phyloP scores from a whole-genome alignment of 2,797 vertebrate species.

The Danio tinwini region DNA sequence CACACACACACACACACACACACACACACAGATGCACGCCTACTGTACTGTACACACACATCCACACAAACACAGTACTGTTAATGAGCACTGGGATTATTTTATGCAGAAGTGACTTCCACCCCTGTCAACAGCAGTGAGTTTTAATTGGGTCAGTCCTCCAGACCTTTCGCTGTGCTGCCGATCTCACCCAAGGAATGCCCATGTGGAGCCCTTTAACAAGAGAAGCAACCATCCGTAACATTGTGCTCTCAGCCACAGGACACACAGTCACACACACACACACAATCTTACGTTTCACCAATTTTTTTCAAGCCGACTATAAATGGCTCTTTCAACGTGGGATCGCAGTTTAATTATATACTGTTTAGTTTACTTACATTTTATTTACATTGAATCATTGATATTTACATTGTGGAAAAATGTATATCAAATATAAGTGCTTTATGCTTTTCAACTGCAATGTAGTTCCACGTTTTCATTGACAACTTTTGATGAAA shows the following conservation, averaged over 20 bases:
- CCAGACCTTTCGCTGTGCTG: conserved; percentile 36
- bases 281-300: conserved; percentile 14
- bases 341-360: background rate
- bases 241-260: conserved; percentile 18
- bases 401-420: background rate
- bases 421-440: too few relatives aligned
- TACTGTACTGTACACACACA: conserved; percentile 38
- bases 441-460: too few relatives aligned
- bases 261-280: background rate
- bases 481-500: too few relatives aligned
- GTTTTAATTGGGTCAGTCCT: conserved; percentile 58
- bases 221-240: conserved; percentile 41
- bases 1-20: conserved; percentile 27
- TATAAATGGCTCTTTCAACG: background rate
- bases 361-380: background rate
- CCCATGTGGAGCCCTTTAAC: conserved; percentile 44
- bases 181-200: conserved; percentile 21
- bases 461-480: too few relatives aligned
- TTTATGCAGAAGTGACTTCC: conserved; percentile 44
- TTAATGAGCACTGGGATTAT: conserved; percentile 55
- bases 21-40: background rate
- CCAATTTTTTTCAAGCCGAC: background rate
- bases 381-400: background rate
- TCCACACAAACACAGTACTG: conserved; percentile 22
- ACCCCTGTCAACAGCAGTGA: conserved; percentile 38